phyloP scores from a whole-genome alignment of 2,113 vertebrate genomes.

The Triplophysa rosa region DNA sequence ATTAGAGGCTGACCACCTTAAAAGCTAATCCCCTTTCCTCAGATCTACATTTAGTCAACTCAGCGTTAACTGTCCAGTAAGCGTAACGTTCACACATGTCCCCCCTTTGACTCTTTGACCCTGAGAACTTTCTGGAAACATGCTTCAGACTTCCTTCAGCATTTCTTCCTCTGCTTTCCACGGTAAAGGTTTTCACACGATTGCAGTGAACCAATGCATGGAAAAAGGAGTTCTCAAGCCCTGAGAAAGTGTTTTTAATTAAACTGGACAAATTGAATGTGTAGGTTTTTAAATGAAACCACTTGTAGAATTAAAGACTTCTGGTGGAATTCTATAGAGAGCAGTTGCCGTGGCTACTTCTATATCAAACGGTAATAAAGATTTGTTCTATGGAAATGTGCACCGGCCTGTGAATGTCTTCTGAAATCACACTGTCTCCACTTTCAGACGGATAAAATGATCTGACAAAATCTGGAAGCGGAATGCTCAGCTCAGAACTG shows the following conservation, averaged over 20 bases:
- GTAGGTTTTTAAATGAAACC: slow-evolving; percentile 24
- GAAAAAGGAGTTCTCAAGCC: not conserved
- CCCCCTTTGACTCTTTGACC: not conserved
- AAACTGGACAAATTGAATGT: not conserved
- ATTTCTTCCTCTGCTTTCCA: not conserved
- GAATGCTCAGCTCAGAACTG: slow-evolving; percentile 20
- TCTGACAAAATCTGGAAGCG: slow-evolving; percentile 24
- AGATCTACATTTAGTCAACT: slow-evolving; percentile 13
- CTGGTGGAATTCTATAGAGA: slow-evolving; percentile 14
- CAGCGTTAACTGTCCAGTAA: slow-evolving; percentile 11
- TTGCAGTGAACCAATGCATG: not conserved
- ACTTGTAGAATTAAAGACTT: slow-evolving; percentile 3
- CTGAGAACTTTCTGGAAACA: not conserved
- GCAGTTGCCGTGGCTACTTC: slow-evolving; percentile 39
- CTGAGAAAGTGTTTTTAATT: slow-evolving; percentile 20
- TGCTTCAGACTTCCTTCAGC: not conserved
- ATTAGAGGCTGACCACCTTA: slow-evolving; percentile 11
- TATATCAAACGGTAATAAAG: slow-evolving; percentile 48
- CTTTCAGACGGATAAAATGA: slow-evolving; percentile 17
- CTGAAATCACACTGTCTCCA: slow-evolving; percentile 41
- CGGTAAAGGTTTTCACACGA: not conserved
- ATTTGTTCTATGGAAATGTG: slow-evolving; percentile 34
- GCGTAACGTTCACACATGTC: slow-evolving; percentile 22
- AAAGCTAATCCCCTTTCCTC: slow-evolving; percentile 31
- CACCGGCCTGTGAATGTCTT: slow-evolving; percentile 25